A percentile compares a stretch with the other conserved stretches of the same genome.
These are phyloP conservation scores for Gnatocerus cornutus DNA, from an alignment of 2,888 invertebrate species.

Conservation along the genomic window DNA sequence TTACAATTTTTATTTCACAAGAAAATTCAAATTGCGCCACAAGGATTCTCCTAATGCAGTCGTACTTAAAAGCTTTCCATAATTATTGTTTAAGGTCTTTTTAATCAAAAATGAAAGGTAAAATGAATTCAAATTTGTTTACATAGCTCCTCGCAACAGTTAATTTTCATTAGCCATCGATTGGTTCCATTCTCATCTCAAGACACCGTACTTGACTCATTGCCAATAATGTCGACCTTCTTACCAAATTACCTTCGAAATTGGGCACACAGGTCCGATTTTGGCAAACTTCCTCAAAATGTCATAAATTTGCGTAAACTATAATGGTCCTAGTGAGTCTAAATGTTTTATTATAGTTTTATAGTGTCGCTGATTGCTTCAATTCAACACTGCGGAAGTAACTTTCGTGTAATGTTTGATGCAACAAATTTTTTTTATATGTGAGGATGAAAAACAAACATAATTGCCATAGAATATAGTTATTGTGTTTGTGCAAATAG, in stretches of 20 bases:
- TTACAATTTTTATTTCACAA: slow-evolving; percentile 19
- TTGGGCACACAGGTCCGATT: slow-evolving; percentile 6
- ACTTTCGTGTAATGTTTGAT: slow-evolving; percentile 32
- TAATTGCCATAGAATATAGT: slow-evolving; percentile 36
- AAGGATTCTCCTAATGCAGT: slow-evolving; percentile 19
- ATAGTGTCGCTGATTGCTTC: slow-evolving; percentile 1
- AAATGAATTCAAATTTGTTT: slow-evolving; percentile 20
- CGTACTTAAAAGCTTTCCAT: slow-evolving; percentile 8
- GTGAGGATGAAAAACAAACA: slow-evolving; percentile 35
- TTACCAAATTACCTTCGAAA: slow-evolving; percentile 29
- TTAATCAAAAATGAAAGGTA: slow-evolving; percentile 39
- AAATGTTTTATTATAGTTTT: slow-evolving; percentile 18
- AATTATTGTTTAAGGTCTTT: slow-evolving; percentile 37
- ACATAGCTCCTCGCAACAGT: slow-evolving; percentile 11
- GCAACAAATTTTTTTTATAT: slow-evolving; percentile 28
- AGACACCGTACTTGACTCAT: slow-evolving; percentile 17
- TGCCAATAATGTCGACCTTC: slow-evolving; percentile 38
- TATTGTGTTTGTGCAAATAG: slow-evolving; percentile 39
- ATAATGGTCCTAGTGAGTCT: slow-evolving; percentile 7
- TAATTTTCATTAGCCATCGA: slow-evolving; percentile 25
- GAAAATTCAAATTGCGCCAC: slow-evolving; percentile 6
- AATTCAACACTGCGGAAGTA: slow-evolving; percentile 33
- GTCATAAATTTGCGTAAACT: slow-evolving; percentile 20
- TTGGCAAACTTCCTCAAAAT: slow-evolving; percentile 26
- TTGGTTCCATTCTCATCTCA: slow-evolving; percentile 16